Conservation (phyloP, 2,113 vertebrate genomes). For the Myiagra hebetior region DNA sequence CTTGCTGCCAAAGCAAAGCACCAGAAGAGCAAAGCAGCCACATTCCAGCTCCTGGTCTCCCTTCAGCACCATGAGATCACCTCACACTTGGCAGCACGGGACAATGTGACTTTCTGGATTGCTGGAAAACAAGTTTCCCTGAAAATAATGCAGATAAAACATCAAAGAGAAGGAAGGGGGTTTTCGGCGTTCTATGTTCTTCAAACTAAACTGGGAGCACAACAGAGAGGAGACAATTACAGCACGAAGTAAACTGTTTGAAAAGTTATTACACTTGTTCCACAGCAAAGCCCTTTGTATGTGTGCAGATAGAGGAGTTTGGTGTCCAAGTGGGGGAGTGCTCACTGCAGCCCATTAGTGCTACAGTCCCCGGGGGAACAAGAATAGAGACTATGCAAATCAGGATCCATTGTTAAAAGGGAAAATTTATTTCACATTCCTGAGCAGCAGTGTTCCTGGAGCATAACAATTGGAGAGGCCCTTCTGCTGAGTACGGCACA, state of each 20-base stretch:
- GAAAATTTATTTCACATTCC: slow-evolving; percentile 65
- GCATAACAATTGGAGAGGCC: slow-evolving; percentile 58
- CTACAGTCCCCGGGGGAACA: not conserved
- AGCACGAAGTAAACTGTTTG: not conserved
- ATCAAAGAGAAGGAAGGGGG: not conserved
- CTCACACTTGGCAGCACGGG: not conserved
- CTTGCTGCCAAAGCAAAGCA: not conserved
- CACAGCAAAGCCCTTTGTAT: not conserved
- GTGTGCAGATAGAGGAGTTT: not conserved
- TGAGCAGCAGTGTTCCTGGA: slow-evolving; percentile 54
- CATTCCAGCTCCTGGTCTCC: not conserved
- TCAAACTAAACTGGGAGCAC: not conserved
- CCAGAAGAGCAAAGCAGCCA: not conserved
- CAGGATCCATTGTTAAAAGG: slow-evolving; percentile 37
- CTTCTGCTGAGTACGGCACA: slow-evolving; percentile 53
- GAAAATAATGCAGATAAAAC: not conserved
- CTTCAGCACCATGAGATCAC: not conserved
- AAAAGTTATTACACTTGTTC: slow-evolving; percentile 1
- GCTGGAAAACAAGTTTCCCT: not conserved
- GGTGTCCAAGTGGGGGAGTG: not conserved
- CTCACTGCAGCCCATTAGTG: not conserved
- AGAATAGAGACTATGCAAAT: slow-evolving; percentile 42
- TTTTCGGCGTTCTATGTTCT: not conserved
- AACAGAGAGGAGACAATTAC: not conserved
- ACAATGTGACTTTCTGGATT: accelerated